These are phyloP conservation scores for Drosophila mayri DNA, from an alignment of 1,140 invertebrate species.

Conservation along the genomic window DNA sequence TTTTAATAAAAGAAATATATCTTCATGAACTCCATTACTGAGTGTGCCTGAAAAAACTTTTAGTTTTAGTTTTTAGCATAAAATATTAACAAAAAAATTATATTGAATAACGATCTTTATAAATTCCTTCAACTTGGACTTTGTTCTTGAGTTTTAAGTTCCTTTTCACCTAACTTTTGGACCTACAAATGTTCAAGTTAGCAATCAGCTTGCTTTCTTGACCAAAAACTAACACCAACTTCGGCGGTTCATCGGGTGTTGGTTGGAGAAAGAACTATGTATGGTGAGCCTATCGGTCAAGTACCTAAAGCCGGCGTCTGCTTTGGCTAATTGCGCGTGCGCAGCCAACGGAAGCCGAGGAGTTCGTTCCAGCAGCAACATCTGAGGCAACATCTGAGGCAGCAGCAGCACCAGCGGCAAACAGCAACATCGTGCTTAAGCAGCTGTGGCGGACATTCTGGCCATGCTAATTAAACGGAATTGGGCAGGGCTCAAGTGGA, in stretches of 20 bases:
- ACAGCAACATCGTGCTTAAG: conserved; percentile 58
- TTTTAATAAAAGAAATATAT: neutral
- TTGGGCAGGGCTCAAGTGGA: conserved; percentile 73
- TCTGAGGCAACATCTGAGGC: conserved; percentile 17
- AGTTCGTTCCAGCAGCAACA: conserved; percentile 15
- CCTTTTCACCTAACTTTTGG: neutral
- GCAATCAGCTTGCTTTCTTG: neutral
- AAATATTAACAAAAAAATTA: neutral
- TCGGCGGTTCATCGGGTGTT: neutral
- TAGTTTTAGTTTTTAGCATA: neutral
- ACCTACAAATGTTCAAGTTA: neutral
- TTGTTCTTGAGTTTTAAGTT: neutral
- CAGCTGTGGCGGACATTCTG: conserved; percentile 68
- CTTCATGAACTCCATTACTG: neutral
- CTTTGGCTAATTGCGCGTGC: conserved; percentile 77
- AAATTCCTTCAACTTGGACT: neutral
- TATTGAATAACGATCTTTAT: neutral
- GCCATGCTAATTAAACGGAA: conserved; percentile 79
- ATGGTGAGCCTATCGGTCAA: conserved; percentile 59
- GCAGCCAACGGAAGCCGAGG: conserved; percentile 70
- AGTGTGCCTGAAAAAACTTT: neutral
- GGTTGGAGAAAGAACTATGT: neutral
- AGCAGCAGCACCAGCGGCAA: conserved; percentile 1
- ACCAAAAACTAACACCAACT: conserved; percentile 4
- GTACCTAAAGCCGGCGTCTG: conserved; percentile 68